These are phyloP conservation scores for Ellobius talpinus DNA, from an alignment of 2,113 vertebrate genomes.

Conservation along the genomic window DNA sequence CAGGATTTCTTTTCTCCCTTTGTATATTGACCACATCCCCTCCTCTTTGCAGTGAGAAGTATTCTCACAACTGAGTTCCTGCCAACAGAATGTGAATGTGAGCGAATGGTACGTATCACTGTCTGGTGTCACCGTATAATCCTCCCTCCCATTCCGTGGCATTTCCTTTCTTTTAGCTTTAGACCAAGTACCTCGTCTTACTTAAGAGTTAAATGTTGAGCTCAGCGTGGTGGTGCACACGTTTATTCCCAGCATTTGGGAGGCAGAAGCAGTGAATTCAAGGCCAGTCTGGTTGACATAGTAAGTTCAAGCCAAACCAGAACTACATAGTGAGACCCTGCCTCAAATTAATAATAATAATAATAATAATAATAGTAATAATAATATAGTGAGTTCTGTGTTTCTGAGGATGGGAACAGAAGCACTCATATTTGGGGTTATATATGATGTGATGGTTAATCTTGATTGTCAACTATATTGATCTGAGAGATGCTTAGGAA, in stretches of 20 bases:
- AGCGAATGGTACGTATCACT: too few relatives aligned
- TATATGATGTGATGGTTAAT: neutral
- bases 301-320: too few relatives aligned
- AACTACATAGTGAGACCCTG: too few relatives aligned
- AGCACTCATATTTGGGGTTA: neutral
- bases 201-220: neutral
- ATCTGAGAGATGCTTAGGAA: neutral
- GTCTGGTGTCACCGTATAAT: too few relatives aligned
- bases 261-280: too few relatives aligned
- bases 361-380: neutral
- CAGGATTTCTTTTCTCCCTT: conserved; percentile 12
- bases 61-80: neutral
- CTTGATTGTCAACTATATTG: neutral
- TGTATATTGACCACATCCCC: neutral
- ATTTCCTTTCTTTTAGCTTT: conserved; percentile 41
- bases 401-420: neutral
- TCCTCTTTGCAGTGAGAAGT: neutral
- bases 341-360: neutral
- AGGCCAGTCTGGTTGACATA: too few relatives aligned
- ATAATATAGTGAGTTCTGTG: neutral
- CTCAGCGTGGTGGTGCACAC: neutral
- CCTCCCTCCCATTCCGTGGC: neutral
- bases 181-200: neutral
- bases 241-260: neutral
- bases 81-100: neutral